Conservation (phyloP, 2,797 vertebrate genomes). For the Chaenodraco wilsoni region DNA sequence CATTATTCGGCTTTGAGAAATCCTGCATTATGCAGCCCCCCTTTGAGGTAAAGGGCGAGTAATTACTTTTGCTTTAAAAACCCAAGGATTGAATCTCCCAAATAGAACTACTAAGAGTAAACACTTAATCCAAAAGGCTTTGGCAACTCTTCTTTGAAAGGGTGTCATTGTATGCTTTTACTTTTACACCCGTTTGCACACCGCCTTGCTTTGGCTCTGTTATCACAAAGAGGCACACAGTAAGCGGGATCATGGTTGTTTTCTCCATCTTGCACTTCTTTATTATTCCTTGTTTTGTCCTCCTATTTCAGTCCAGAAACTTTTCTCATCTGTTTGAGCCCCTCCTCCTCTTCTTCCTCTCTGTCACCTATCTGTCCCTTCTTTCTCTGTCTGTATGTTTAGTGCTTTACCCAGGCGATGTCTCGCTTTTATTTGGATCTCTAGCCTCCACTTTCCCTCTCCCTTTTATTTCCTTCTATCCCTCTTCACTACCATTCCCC, state of each 20-base stretch:
- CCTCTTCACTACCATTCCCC: neutral
- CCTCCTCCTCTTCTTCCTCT: conserved; percentile 38
- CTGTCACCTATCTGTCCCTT: conserved; percentile 28
- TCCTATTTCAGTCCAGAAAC: conserved; percentile 49
- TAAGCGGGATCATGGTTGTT: conserved; percentile 41
- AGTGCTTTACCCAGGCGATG: neutral
- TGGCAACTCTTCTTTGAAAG: conserved; percentile 52
- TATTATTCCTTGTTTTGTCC: conserved; percentile 39
- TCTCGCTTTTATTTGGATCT: conserved; percentile 32
- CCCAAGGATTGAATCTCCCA: conserved; percentile 42
- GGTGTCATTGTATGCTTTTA: conserved; percentile 38
- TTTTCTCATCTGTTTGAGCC: conserved; percentile 54
- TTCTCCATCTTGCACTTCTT: conserved; percentile 42
- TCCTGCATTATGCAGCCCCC: conserved; percentile 49
- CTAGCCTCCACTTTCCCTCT: neutral
- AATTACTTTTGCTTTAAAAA: conserved; percentile 63
- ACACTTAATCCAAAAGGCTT: conserved; percentile 67
- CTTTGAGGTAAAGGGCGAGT: conserved; percentile 50
- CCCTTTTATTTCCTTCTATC: neutral
- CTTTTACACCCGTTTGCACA: conserved; percentile 23
- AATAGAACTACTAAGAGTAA: conserved; percentile 50
- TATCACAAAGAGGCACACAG: conserved; percentile 60
- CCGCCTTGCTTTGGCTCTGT: conserved; percentile 24
- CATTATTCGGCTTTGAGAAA: conserved; percentile 51
- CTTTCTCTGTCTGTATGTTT: conserved; percentile 8